Evolutionary conservation across 2,113 vertebrate genomes (phyloP).

Genomic region (Pelvicachromis taeniatus): DNA sequence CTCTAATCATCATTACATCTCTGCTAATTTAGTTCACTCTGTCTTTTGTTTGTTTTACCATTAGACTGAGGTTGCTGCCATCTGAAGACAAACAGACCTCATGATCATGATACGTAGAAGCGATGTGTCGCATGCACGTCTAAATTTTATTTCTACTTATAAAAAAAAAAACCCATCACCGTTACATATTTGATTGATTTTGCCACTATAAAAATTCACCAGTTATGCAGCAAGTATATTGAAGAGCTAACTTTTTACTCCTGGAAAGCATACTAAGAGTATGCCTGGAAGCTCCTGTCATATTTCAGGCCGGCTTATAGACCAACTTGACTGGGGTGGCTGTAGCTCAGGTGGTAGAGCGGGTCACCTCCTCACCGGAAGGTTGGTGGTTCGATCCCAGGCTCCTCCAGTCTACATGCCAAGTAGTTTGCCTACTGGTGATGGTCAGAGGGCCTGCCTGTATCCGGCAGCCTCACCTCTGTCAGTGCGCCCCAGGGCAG

Average conservation of each 20-base stretch:
- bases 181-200: neutral
- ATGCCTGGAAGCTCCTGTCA: neutral
- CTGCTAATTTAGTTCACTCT: slow-evolving; percentile 21
- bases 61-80: slow-evolving; percentile 12
- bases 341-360: too few species aligned
- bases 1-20: slow-evolving; percentile 20
- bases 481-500: too few species aligned
- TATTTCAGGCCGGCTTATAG: neutral
- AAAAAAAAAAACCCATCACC: fast-evolving
- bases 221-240: fast-evolving
- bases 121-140: neutral
- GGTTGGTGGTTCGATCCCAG: too few species aligned
- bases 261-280: neutral
- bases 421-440: too few species aligned
- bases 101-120: neutral
- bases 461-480: too few species aligned
- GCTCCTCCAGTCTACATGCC: too few species aligned
- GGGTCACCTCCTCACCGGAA: too few species aligned
- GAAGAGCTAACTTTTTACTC: neutral
- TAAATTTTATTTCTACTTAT: fast-evolving
- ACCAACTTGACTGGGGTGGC: neutral
- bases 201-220: neutral
- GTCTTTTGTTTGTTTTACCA: slow-evolving; percentile 39
- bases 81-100: neutral
- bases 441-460: too few species aligned